These are phyloP conservation scores for Babyrousa celebensis DNA, from an alignment of 2,797 vertebrate genomes.

Conservation along the genomic window DNA sequence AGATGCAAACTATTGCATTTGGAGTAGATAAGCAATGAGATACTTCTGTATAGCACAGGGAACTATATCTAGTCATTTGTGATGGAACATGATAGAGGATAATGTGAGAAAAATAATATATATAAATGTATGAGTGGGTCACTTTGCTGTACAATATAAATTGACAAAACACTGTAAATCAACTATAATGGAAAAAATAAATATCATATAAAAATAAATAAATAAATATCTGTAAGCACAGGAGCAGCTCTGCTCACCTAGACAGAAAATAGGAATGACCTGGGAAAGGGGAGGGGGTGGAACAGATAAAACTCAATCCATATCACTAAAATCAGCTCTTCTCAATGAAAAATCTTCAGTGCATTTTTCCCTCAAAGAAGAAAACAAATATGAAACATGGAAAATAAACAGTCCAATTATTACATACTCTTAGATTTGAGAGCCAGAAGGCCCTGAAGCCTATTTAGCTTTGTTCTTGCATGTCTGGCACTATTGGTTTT, in stretches of 20 bases:
- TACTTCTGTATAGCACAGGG: too few relatives aligned
- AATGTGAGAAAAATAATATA: too few relatives aligned
- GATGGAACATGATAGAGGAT: too few relatives aligned
- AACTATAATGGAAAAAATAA: too few relatives aligned
- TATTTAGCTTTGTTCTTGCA: conserved; percentile 75
- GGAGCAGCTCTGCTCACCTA: neutral
- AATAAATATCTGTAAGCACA: neutral
- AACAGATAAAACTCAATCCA: neutral
- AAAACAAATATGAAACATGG: conserved; percentile 64
- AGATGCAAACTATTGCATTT: too few relatives aligned
- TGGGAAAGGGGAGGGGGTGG: neutral
- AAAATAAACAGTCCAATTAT: conserved; percentile 62
- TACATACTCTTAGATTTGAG: conserved; percentile 59
- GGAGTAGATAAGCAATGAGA: too few relatives aligned
- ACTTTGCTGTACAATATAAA: too few relatives aligned
- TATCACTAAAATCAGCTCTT: conserved; percentile 42
- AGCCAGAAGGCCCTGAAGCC: conserved; percentile 46
- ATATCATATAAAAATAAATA: too few relatives aligned
- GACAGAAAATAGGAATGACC: neutral
- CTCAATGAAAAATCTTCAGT: neutral
- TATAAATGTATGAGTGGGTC: too few relatives aligned
- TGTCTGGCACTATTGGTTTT: conserved; percentile 71
- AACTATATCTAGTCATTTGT: too few relatives aligned
- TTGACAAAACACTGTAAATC: too few relatives aligned
- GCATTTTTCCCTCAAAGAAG: conserved; percentile 33